Conservation (phyloP, 2,113 vertebrate genomes). For the Onychostoma macrolepis region DNA sequence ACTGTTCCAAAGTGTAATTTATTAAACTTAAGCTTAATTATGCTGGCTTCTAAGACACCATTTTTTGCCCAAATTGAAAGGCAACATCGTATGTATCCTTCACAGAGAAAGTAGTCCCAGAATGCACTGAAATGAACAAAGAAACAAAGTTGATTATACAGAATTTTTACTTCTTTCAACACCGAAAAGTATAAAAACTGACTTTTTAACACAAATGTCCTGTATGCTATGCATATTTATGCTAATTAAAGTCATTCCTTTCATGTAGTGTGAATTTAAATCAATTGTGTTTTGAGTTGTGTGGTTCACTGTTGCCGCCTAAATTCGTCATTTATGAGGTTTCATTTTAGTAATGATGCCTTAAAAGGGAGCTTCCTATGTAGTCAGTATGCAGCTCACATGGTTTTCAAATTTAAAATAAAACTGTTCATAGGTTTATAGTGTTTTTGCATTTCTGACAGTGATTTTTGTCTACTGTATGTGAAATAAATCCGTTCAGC, state of each 20-base stretch:
- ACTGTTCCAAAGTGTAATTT: slow-evolving; percentile 19
- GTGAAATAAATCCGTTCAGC: slow-evolving; percentile 3
- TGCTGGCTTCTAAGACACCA: not conserved
- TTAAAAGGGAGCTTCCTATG: not conserved
- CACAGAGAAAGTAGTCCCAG: not conserved
- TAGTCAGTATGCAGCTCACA: not conserved
- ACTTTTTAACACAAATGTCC: not conserved
- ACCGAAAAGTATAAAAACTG: not conserved
- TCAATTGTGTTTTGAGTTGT: not conserved
- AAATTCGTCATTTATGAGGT: not conserved
- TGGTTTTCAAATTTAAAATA: slow-evolving; percentile 3
- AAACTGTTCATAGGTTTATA: not conserved
- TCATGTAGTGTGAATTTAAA: not conserved
- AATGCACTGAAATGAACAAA: slow-evolving; percentile 5
- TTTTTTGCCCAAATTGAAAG: slow-evolving; percentile 6
- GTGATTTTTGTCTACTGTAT: not conserved
- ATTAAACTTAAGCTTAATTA: slow-evolving; percentile 13
- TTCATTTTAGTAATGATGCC: not conserved
- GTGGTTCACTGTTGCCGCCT: not conserved
- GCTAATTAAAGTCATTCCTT: not conserved
- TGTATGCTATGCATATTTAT: not conserved
- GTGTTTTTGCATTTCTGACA: not conserved
- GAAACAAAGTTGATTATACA: not conserved
- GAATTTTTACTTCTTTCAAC: not conserved
- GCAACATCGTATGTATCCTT: not conserved